phyloP scores from a whole-genome alignment of 2,888 invertebrate species.

The Trachelus stipa region DNA sequence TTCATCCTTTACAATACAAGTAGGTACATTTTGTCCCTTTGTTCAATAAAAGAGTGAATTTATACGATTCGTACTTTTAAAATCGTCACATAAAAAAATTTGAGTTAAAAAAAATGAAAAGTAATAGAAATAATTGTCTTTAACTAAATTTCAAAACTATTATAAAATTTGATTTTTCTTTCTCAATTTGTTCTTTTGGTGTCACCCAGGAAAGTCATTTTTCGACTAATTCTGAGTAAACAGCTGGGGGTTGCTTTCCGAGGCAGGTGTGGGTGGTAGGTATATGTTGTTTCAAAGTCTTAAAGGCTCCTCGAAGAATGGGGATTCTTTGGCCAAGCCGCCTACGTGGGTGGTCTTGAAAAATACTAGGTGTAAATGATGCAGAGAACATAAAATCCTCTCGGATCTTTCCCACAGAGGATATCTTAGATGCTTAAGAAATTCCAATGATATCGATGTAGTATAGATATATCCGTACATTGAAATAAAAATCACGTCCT shows the following conservation, averaged over 20 bases:
- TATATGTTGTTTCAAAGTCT: slow-evolving; percentile 58
- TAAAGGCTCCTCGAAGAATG: slow-evolving; percentile 38
- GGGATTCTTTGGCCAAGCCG: slow-evolving; percentile 39
- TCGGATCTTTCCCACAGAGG: background rate
- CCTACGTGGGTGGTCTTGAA: slow-evolving; percentile 45
- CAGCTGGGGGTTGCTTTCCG: slow-evolving; percentile 18
- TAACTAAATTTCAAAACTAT: background rate
- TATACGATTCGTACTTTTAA: background rate
- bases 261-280: slow-evolving; percentile 46
- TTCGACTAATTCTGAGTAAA: slow-evolving; percentile 53
- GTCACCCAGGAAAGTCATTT: background rate
- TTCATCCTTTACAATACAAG: background rate
- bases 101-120: background rate
- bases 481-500: background rate
- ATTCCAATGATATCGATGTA: background rate
- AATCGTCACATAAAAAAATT: background rate
- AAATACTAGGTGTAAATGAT: slow-evolving; percentile 39
- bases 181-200: background rate
- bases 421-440: background rate
- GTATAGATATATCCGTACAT: background rate
- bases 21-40: background rate
- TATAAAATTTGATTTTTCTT: background rate
- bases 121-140: background rate
- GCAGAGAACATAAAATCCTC: background rate
- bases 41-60: background rate